phyloP scores from a whole-genome alignment of 2,113 vertebrate species.

The Pedionomus torquatus region DNA sequence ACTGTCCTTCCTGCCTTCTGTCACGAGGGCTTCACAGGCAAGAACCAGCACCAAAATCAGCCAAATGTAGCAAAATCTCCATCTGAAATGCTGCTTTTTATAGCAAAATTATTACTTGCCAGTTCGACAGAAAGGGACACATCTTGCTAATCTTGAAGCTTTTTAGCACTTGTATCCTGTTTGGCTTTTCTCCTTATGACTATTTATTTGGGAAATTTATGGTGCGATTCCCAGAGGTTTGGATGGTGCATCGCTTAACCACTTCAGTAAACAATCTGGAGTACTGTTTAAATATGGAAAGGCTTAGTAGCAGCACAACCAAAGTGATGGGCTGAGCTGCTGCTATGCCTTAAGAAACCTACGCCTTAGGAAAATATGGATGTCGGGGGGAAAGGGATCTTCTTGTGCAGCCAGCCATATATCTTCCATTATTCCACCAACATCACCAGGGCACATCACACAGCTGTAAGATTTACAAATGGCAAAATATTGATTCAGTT shows the following conservation, averaged over 20 bases:
- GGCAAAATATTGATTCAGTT: neutral
- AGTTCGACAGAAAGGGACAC: neutral
- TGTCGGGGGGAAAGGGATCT: accelerated
- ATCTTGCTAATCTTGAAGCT: neutral
- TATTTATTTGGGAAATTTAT: slow-evolving; percentile 25
- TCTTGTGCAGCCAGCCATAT: neutral
- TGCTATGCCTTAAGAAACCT: neutral
- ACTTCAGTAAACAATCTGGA: slow-evolving; percentile 26
- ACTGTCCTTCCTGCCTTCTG: neutral
- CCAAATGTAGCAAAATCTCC: neutral
- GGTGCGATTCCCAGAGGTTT: neutral
- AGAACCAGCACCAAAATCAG: neutral
- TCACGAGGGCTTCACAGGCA: neutral
- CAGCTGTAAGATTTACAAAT: neutral
- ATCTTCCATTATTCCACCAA: neutral
- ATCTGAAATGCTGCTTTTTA: neutral
- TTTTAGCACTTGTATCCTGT: neutral
- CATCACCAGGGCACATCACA: neutral
- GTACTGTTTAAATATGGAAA: slow-evolving; percentile 39
- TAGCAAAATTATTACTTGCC: neutral
- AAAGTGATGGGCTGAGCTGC: neutral
- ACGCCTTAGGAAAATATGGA: neutral
- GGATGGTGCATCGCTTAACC: neutral
- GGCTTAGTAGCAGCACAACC: neutral
- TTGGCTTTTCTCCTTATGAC: neutral